These are phyloP conservation scores for western clawed frog (Xenopus tropicalis) DNA, from an alignment of 2,113 vertebrate species.

Conservation along the genomic window DNA sequence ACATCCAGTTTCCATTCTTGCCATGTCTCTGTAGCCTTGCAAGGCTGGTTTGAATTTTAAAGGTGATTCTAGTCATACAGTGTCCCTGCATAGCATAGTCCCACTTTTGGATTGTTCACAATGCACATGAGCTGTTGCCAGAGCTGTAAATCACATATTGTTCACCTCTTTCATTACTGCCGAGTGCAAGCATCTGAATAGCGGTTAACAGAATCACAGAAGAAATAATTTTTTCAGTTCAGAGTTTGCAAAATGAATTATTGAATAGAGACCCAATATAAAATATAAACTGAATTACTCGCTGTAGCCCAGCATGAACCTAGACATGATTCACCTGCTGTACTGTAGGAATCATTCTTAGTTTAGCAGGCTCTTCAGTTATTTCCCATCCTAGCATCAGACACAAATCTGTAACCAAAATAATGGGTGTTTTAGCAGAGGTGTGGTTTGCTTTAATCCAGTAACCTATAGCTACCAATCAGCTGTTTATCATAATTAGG, in stretches of 20 bases:
- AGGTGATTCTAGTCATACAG: slow-evolving; percentile 28
- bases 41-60: slow-evolving; percentile 22
- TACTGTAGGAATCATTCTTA: too few relatives aligned
- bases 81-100: slow-evolving; percentile 31
- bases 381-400: too few relatives aligned
- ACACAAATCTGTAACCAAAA: too few relatives aligned
- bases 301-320: neutral
- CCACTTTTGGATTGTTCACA: slow-evolving; percentile 39
- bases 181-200: slow-evolving; percentile 27
- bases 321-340: neutral
- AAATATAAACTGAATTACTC: slow-evolving; percentile 1
- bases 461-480: too few relatives aligned
- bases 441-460: too few relatives aligned
- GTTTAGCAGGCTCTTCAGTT: too few relatives aligned
- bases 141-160: slow-evolving; percentile 24
- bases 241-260: slow-evolving; percentile 6
- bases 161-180: slow-evolving; percentile 35
- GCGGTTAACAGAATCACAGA: slow-evolving; percentile 6
- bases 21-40: slow-evolving; percentile 29
- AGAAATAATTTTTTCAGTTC: neutral
- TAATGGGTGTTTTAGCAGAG: too few relatives aligned
- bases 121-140: slow-evolving; percentile 37
- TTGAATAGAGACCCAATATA: slow-evolving; percentile 1
- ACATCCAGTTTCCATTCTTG: slow-evolving; percentile 32
- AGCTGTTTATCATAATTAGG: too few relatives aligned